These are phyloP conservation scores for Ctenodactylus gundi DNA, from an alignment of 2,113 vertebrate species.

Conservation along the genomic window DNA sequence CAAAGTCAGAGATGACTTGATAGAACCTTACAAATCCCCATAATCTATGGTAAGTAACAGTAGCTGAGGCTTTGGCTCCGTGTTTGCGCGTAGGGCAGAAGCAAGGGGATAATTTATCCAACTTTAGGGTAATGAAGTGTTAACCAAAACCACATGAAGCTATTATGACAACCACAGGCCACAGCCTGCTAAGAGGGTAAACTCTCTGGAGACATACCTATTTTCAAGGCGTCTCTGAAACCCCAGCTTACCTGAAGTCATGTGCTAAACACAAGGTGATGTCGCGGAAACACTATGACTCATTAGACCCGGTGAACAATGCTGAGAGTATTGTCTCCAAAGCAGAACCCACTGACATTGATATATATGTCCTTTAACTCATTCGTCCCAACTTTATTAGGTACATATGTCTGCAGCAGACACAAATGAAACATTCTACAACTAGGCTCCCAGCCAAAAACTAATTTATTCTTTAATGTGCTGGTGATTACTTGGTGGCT, in stretches of 20 bases:
- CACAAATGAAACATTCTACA: conserved; percentile 88
- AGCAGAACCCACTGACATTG: conserved; percentile 80
- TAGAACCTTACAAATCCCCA: conserved; percentile 85
- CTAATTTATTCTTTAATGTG: conserved; percentile 92
- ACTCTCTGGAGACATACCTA: conserved; percentile 81
- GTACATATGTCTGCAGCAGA: conserved; percentile 89
- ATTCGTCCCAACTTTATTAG: conserved; percentile 89
- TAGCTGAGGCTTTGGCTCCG: conserved; percentile 80
- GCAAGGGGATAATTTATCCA: conserved; percentile 86
- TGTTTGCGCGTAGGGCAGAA: conserved; percentile 83
- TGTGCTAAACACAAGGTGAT: conserved; percentile 80
- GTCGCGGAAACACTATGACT: conserved; percentile 78
- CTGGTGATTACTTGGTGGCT: conserved; percentile 90
- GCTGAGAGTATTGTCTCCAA: conserved; percentile 80
- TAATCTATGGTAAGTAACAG: conserved; percentile 85
- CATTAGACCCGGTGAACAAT: conserved; percentile 85
- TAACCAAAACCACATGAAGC: conserved; percentile 89
- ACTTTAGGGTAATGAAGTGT: conserved; percentile 89
- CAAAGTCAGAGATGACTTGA: conserved; percentile 85
- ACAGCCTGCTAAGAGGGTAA: conserved; percentile 79
- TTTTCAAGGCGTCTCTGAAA: conserved; percentile 77
- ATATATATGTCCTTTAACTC: conserved; percentile 85
- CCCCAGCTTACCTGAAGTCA: conserved; percentile 79
- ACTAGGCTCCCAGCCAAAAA: conserved; percentile 88
- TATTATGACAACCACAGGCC: conserved; percentile 87